Conservation (phyloP, 2,113 vertebrate species). For the Epinephelus cyanopodus region DNA sequence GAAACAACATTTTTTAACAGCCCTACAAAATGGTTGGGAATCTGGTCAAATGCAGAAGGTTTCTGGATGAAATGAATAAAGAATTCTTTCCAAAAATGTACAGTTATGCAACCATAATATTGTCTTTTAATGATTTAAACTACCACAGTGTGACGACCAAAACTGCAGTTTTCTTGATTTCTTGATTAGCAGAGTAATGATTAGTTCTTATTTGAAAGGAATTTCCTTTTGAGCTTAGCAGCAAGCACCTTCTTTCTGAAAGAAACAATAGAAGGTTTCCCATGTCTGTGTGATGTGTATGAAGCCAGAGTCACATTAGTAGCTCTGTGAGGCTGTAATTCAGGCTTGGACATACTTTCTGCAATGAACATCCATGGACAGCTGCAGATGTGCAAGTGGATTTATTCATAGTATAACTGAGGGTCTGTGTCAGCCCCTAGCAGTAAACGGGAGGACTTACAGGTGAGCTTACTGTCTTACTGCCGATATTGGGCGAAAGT, state of each 20-base stretch:
- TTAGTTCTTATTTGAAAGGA: neutral
- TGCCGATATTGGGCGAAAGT: no score
- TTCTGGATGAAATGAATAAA: neutral
- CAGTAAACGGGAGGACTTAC: no score
- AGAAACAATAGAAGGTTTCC: neutral
- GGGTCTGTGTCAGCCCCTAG: no score
- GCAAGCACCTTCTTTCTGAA: neutral
- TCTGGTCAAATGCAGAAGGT: conserved; percentile 4
- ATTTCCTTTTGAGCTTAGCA: neutral
- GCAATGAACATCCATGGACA: no score
- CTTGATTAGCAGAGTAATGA: neutral
- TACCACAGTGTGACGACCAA: neutral
- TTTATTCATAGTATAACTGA: no score
- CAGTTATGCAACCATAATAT: neutral
- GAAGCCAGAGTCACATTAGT: neutral
- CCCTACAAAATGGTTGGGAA: conserved; percentile 11
- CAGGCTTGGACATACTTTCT: no score
- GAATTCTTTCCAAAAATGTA: neutral
- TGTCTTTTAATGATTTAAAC: neutral
- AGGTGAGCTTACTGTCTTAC: no score
- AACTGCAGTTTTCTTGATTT: neutral
- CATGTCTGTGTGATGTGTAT: no score
- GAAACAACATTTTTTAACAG: conserved; percentile 49
- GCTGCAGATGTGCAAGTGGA: no score
- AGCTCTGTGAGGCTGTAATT: no score